A percentile compares a stretch with the other conserved stretches of the same genome.
These are phyloP conservation scores for Aeoliscus strigatus DNA, from an alignment of 2,797 vertebrate genomes.

Conservation along the genomic window DNA sequence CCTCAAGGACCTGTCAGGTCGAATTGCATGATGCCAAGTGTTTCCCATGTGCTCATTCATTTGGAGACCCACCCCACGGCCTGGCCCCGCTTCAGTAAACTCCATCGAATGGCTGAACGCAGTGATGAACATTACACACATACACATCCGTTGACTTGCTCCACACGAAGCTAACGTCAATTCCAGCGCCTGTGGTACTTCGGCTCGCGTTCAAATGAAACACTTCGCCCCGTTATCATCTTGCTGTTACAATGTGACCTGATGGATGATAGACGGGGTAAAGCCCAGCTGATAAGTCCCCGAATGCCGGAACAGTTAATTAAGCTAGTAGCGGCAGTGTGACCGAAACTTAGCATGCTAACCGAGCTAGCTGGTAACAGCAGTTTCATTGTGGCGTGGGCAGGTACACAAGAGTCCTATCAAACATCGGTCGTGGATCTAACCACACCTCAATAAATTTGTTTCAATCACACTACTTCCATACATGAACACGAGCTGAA, in stretches of 20 bases:
- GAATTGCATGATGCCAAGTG: no score
- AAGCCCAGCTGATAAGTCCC: constrained; percentile 3
- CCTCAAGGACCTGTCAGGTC: no score
- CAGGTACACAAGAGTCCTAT: not conserved
- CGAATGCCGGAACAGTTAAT: constrained; percentile 19
- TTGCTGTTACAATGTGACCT: not conserved
- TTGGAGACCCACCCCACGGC: no score
- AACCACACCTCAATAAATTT: not conserved
- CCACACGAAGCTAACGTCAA: constrained; percentile 18
- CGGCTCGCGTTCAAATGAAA: not conserved
- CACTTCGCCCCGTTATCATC: not conserved
- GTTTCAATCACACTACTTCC: not conserved
- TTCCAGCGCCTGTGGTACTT: not conserved
- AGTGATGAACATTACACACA: constrained; percentile 1
- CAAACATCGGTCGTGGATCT: not conserved
- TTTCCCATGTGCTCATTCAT: no score
- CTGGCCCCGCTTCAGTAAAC: no score
- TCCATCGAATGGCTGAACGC: no score
- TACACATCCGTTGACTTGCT: constrained; percentile 26
- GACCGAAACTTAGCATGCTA: constrained; percentile 62
- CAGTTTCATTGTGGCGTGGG: constrained; percentile 30
- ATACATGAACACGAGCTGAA: not conserved
- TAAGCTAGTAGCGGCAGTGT: constrained; percentile 22
- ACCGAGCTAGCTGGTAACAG: constrained; percentile 34
- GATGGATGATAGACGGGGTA: not conserved